phyloP scores from a whole-genome alignment of 2,113 vertebrate species.

The Sarotherodon lohbergeri region DNA sequence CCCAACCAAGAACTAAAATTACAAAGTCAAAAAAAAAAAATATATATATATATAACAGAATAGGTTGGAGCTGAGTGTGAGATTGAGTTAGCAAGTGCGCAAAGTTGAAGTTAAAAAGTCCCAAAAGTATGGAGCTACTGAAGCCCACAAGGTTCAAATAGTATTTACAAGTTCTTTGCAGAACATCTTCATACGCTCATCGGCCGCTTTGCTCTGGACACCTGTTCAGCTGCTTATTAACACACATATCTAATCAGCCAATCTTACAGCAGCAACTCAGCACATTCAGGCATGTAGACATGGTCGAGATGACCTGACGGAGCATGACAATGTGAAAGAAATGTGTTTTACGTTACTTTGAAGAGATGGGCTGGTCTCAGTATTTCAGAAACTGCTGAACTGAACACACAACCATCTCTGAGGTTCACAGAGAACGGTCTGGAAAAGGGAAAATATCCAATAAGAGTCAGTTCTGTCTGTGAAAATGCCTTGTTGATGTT shows the following conservation, averaged over 20 bases:
- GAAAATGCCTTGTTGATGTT: background rate
- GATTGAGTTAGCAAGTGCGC: background rate
- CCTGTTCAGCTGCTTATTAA: background rate
- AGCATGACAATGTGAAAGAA: background rate
- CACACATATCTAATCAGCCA: background rate
- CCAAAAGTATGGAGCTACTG: background rate
- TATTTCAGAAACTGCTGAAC: background rate
- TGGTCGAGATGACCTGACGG: background rate
- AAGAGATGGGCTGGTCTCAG: background rate
- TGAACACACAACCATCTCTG: background rate
- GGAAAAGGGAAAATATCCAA: background rate
- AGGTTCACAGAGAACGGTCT: background rate
- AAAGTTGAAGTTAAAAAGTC: background rate
- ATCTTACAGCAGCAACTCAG: background rate
- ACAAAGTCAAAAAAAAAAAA: background rate
- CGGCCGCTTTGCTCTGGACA: background rate
- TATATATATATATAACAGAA: background rate
- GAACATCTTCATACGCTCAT: background rate
- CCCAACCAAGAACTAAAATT: background rate
- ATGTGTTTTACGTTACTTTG: background rate
- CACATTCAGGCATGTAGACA: background rate
- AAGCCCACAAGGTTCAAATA: background rate
- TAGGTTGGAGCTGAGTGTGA: background rate
- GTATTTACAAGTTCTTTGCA: background rate
- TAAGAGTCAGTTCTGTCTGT: background rate